Conservation (phyloP, 2,113 vertebrate genomes). For the Circaetus gallicus region DNA sequence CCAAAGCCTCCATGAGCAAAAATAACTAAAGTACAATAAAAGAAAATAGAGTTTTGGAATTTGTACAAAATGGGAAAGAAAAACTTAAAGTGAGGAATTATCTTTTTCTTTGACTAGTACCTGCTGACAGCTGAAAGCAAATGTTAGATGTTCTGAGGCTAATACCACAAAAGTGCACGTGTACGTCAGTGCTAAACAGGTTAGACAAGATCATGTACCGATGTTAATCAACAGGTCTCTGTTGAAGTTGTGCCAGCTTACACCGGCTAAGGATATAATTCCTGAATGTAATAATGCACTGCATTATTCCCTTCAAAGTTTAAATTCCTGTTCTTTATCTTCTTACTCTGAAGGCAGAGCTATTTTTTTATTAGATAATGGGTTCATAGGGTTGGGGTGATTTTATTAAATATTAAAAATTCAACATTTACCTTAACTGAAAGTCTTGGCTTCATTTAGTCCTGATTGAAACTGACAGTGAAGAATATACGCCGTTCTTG, state of each 20-base stretch:
- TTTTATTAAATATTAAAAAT: slow-evolving; percentile 72
- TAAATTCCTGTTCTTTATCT: slow-evolving; percentile 49
- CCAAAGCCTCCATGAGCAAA: neutral
- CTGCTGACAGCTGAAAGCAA: slow-evolving; percentile 45
- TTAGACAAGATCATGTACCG: neutral
- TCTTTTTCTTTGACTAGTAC: slow-evolving; percentile 13
- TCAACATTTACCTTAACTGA: slow-evolving; percentile 43
- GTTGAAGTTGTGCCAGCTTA: neutral
- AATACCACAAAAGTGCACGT: neutral
- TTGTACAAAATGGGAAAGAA: slow-evolving; percentile 17
- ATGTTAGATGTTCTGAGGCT: neutral
- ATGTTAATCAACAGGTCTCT: slow-evolving; percentile 4
- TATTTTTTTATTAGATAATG: slow-evolving; percentile 48
- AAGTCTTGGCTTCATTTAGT: slow-evolving; percentile 39
- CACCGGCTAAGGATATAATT: neutral
- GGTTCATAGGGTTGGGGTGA: slow-evolving; percentile 40
- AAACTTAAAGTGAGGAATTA: slow-evolving; percentile 20
- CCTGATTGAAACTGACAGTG: slow-evolving; percentile 55
- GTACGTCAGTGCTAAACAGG: slow-evolving; percentile 18
- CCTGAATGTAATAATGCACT: slow-evolving; percentile 61
- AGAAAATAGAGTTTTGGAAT: slow-evolving; percentile 17
- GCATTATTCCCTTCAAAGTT: slow-evolving; percentile 53
- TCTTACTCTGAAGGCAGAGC: slow-evolving; percentile 27
- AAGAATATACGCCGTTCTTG: slow-evolving; percentile 27
- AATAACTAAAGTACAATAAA: slow-evolving; percentile 23